These are phyloP conservation scores for Maccullochella peelii DNA, from an alignment of 2,113 vertebrate species.

Conservation along the genomic window DNA sequence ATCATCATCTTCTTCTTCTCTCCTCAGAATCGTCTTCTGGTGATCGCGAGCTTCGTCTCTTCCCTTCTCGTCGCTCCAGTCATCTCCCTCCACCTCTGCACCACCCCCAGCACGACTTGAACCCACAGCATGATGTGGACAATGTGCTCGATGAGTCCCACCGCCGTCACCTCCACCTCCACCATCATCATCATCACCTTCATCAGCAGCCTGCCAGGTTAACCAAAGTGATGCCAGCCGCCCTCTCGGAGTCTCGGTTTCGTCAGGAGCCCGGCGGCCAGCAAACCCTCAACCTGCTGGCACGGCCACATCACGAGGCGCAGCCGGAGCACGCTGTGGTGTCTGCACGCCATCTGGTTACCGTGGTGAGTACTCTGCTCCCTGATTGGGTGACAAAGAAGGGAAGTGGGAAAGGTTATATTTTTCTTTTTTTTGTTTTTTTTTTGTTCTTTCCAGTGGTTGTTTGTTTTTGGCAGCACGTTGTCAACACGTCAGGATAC, in stretches of 20 bases:
- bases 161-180: neutral
- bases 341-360: constrained; percentile 67
- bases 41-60: constrained; percentile 22
- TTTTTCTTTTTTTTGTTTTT: neutral
- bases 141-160: neutral
- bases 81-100: constrained; percentile 21
- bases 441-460: too few relatives aligned
- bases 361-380: constrained; percentile 69
- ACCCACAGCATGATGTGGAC: neutral
- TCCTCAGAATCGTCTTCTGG: constrained; percentile 63
- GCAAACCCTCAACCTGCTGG: constrained; percentile 46
- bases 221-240: neutral
- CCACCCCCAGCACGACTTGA: neutral
- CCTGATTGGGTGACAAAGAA: neutral
- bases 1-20: neutral
- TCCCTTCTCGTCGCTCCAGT: constrained; percentile 40
- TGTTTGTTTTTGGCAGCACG: too few relatives aligned
- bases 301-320: constrained; percentile 11
- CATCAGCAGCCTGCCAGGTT: neutral
- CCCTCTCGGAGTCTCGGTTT: constrained; percentile 21
- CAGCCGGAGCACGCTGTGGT: constrained; percentile 40
- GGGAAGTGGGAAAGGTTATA: neutral
- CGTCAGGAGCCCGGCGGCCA: neutral
- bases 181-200: constrained; percentile 4
- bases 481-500: too few relatives aligned